Conservation (phyloP, 2,797 vertebrate species). For the Rhinella marina region DNA sequence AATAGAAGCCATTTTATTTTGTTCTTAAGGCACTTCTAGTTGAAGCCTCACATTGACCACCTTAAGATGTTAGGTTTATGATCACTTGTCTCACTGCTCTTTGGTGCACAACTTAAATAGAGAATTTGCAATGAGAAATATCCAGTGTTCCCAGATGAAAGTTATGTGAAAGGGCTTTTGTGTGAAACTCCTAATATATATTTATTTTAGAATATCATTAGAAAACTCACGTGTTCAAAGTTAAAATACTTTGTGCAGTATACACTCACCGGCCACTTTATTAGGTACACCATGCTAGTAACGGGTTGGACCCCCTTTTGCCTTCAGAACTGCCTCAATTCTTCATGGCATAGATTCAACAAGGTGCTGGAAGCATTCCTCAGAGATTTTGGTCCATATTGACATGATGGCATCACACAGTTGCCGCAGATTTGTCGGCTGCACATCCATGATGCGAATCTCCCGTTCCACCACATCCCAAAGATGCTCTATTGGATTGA, state of each 20-base stretch:
- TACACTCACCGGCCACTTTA: too few relatives aligned
- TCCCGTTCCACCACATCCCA: too few relatives aligned
- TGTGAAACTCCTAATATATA: not conserved
- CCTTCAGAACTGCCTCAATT: too few relatives aligned
- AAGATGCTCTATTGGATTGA: too few relatives aligned
- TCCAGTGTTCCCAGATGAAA: not conserved
- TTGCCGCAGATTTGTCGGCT: too few relatives aligned
- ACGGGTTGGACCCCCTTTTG: too few relatives aligned
- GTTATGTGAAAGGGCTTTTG: not conserved
- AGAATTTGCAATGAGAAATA: not conserved
- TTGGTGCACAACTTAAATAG: not conserved
- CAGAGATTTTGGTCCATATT: too few relatives aligned
- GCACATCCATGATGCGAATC: too few relatives aligned
- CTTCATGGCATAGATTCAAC: too few relatives aligned
- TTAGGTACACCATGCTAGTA: too few relatives aligned
- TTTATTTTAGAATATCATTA: not conserved
- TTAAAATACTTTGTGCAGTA: not conserved
- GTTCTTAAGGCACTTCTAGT: slow-evolving; percentile 28
- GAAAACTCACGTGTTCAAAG: not conserved
- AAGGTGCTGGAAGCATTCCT: too few relatives aligned
- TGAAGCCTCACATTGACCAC: slow-evolving; percentile 10
- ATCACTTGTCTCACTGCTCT: not conserved
- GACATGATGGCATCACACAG: too few relatives aligned
- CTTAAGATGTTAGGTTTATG: slow-evolving; percentile 1
- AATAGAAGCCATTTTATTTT: slow-evolving; percentile 36